Percentiles rank a stretch among this genome's conserved stretches.
Evolutionary conservation across 2,113 vertebrate species (phyloP).

Genomic region (Pelusios castaneus): DNA sequence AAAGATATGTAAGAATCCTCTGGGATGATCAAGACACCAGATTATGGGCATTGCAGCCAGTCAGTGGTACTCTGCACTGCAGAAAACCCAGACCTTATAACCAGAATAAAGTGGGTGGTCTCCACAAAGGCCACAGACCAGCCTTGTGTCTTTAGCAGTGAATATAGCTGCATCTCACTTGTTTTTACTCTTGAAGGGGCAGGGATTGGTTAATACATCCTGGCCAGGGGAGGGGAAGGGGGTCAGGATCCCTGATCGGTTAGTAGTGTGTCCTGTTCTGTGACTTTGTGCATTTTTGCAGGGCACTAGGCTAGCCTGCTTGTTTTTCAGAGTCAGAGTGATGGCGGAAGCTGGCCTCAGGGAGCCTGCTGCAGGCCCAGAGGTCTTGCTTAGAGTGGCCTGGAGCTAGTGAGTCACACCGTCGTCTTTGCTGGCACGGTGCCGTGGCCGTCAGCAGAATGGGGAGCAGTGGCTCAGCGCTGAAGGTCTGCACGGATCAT

Average conservation of each 20-base stretch:
- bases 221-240: neutral
- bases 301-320: neutral
- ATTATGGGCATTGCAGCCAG: neutral
- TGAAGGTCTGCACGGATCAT: constrained; percentile 81
- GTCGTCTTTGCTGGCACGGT: neutral
- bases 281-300: neutral
- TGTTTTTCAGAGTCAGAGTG: neutral
- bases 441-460: constrained; percentile 39
- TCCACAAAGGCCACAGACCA: neutral
- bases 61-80: neutral
- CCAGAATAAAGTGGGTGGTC: neutral
- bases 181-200: neutral
- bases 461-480: constrained; percentile 80
- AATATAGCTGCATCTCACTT: neutral
- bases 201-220: neutral
- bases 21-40: neutral
- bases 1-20: neutral
- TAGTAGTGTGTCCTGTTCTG: neutral
- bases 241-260: neutral
- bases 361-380: neutral
- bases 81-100: neutral
- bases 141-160: neutral
- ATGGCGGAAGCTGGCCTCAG: constrained; percentile 13
- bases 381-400: neutral
- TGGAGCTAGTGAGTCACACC: neutral